Base-by-base conservation (phyloP, 2,797 vertebrate species). In the Enteromius radiatus region DNA sequence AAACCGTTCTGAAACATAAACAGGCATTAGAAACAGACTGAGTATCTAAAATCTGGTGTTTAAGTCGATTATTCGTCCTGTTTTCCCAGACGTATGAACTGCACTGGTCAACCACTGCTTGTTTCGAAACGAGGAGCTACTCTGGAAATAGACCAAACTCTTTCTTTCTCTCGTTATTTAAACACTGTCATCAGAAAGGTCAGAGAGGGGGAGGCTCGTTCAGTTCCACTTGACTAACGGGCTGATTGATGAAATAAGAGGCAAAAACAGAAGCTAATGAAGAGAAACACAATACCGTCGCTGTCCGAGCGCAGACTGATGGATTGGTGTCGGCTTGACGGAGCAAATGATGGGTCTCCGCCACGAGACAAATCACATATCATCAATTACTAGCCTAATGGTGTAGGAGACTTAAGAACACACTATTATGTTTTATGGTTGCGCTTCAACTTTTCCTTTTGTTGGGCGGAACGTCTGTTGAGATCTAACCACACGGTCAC, bases 251-350 rank as follows among this genome's bases (percentile, higher is more conserved):
- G 84, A 86, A 88, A 87, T 85, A 78, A 85, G 78, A 79, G 84
- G 76, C 82, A 87, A 86, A 78, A 86, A 82, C 84, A 82, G 84
- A 63, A 83, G 84, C 85, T 89, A 88, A 90, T 90, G 86, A 90
- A 85, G 80, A 88, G 87, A 86, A 90, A 90, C 88, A 87, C 86
- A 84, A 84, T 76, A 83, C 81, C 69, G 52, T 83, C 74, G 82
- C 82, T 85, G 82, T 86, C 74, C 78, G 64, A 82, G 80, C 76
- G 64, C 80, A 87, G 84, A 83, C 88, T 90, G 89, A 90, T 88
- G 73, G 87, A 88, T 81, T 84, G 82, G 79, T 88, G 80, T 89
- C 78, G 82, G 84, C 76, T 80, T 88, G 84, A 85, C 86, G 70
- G 80, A 75, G 84, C 84, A 83, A 81, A 84, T 80, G 81, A 86